phyloP scores from a whole-genome alignment of 1,140 invertebrate genomes.

The Polypedilum vanderplanki region DNA sequence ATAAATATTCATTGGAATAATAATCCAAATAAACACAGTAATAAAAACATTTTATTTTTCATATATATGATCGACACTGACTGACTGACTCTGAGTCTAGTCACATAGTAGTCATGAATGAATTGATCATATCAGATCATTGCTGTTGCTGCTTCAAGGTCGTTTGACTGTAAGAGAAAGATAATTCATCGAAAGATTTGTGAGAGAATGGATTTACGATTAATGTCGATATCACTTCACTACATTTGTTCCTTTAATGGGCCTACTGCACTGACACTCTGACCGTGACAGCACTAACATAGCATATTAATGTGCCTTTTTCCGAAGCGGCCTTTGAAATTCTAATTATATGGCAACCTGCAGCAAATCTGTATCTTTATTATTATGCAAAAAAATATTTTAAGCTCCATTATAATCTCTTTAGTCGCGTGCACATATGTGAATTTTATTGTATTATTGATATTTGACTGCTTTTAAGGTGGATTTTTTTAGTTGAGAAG shows the following conservation, averaged over 20 bases:
- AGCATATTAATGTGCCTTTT: background rate
- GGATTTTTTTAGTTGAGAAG: no score
- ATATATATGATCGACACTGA: background rate
- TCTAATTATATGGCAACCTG: constrained; percentile 11
- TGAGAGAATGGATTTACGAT: background rate
- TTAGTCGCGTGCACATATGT: background rate
- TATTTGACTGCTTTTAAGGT: no score
- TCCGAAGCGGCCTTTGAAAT: background rate
- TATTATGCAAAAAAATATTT: constrained; percentile 4
- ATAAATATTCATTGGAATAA: background rate
- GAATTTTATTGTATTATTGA: background rate
- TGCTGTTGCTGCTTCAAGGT: background rate
- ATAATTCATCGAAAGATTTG: background rate
- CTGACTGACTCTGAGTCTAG: no score
- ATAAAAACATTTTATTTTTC: background rate
- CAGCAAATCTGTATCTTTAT: background rate
- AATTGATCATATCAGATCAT: background rate
- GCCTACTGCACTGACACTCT: background rate
- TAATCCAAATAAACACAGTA: background rate
- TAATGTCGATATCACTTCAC: background rate
- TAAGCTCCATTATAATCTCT: no score
- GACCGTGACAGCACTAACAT: constrained; percentile 4
- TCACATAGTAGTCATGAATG: background rate
- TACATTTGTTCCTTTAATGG: constrained; percentile 8
- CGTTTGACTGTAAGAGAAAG: background rate